These are phyloP conservation scores for Agriopis marginaria DNA, from an alignment of 2,888 invertebrate species.

Conservation along the genomic window DNA sequence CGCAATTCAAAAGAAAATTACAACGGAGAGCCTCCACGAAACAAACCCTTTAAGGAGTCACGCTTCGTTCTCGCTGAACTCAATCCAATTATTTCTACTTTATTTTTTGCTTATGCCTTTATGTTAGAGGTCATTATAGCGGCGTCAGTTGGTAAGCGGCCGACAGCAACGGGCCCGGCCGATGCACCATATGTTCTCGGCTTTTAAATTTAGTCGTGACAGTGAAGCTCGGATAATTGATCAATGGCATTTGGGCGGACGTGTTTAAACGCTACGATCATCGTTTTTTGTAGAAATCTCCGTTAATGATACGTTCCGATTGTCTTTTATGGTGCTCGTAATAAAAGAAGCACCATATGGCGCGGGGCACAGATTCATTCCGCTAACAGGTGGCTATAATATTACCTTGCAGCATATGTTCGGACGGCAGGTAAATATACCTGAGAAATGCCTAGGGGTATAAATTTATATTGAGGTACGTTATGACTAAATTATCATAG, in stretches of 20 bases:
- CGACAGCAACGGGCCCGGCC: conserved; percentile 51
- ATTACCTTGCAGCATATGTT: conserved; percentile 35
- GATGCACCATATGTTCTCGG: conserved; percentile 77
- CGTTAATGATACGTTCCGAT: conserved; percentile 83
- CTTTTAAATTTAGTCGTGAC: conserved; percentile 78
- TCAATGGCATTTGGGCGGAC: conserved; percentile 81
- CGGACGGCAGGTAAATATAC: conserved; percentile 39
- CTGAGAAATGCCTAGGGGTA: conserved; percentile 17
- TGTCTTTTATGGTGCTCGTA: conserved; percentile 68
- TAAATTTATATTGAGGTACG: conserved; percentile 16
- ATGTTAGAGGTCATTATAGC: conserved; percentile 73
- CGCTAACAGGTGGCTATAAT: conserved; percentile 64
- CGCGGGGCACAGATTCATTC: conserved; percentile 69
- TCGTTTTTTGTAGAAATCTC: conserved; percentile 76
- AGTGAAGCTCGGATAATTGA: conserved; percentile 80
- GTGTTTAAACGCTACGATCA: conserved; percentile 77
- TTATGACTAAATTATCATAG: neutral
- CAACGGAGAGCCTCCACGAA: conserved; percentile 76
- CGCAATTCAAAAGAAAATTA: conserved; percentile 82
- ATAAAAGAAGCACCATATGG: conserved; percentile 77
- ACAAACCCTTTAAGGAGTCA: conserved; percentile 81
- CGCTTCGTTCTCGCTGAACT: conserved; percentile 79
- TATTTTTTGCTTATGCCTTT: conserved; percentile 75
- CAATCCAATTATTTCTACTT: conserved; percentile 78
- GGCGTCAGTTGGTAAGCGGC: conserved; percentile 82